These are phyloP conservation scores for Polydrusus cervinus DNA, from an alignment of 2,888 invertebrate species.

Conservation along the genomic window DNA sequence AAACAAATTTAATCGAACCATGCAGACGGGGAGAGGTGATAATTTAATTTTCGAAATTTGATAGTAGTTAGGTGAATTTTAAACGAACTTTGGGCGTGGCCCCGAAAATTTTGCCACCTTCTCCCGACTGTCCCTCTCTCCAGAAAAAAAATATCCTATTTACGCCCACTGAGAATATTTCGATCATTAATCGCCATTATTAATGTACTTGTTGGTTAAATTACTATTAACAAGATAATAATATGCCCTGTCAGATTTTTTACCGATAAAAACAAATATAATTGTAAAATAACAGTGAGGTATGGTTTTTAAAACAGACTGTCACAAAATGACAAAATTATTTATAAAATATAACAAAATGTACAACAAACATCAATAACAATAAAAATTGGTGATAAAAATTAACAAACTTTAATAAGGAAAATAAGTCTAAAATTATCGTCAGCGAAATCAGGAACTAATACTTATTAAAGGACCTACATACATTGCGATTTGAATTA, in stretches of 20 bases:
- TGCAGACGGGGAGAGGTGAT: too few species aligned
- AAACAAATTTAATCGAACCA: too few species aligned
- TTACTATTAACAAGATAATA: too few species aligned
- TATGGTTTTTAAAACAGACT: constrained; percentile 34
- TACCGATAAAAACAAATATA: not conserved
- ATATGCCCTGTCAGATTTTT: not conserved
- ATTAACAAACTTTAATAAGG: constrained; percentile 59
- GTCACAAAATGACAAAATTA: constrained; percentile 29
- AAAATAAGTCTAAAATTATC: constrained; percentile 49
- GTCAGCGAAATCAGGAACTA: constrained; percentile 36
- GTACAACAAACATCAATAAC: constrained; percentile 56
- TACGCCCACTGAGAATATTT: too few species aligned
- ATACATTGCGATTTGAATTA: not conserved
- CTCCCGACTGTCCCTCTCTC: too few species aligned
- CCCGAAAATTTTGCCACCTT: too few species aligned
- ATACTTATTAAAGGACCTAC: not conserved
- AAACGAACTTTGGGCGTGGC: too few species aligned
- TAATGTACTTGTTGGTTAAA: too few species aligned
- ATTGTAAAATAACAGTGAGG: constrained; percentile 36
- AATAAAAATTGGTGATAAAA: constrained; percentile 59
- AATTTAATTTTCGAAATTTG: too few species aligned
- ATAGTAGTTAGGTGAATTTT: too few species aligned
- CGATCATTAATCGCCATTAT: too few species aligned
- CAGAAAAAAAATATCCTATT: too few species aligned
- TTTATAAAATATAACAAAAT: constrained; percentile 45